phyloP scores from a whole-genome alignment of 2,888 invertebrate genomes.

The Gnatocerus cornutus region DNA sequence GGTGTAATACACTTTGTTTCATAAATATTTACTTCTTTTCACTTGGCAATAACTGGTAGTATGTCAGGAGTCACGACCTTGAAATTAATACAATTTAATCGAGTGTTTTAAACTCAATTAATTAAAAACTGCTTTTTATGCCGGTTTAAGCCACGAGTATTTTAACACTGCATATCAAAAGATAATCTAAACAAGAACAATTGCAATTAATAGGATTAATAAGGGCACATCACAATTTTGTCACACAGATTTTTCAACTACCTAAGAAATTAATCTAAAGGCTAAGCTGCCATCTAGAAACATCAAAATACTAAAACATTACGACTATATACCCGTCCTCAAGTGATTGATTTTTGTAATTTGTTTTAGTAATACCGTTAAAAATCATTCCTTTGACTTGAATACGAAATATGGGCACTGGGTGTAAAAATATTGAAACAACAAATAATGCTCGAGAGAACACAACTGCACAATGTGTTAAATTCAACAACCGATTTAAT shows the following conservation, averaged over 20 bases:
- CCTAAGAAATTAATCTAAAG: constrained; percentile 30
- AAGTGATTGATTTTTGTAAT: constrained; percentile 55
- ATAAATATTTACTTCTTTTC: too few relatives aligned
- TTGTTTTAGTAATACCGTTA: constrained; percentile 20
- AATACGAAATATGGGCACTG: neutral
- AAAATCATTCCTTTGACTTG: neutral
- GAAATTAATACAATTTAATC: constrained; percentile 17
- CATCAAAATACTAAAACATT: constrained; percentile 51
- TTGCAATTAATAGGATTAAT: constrained; percentile 6
- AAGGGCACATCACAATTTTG: constrained; percentile 38
- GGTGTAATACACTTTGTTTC: neutral
- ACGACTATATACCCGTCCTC: constrained; percentile 58
- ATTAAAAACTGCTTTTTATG: constrained; percentile 24
- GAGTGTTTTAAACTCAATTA: constrained; percentile 5
- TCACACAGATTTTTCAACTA: constrained; percentile 22
- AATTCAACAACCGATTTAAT: neutral
- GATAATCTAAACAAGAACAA: constrained; percentile 3
- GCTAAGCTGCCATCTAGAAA: constrained; percentile 45
- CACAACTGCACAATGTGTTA: too few relatives aligned
- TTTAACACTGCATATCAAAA: constrained; percentile 1
- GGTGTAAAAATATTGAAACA: constrained; percentile 1
- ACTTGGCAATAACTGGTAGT: neutral
- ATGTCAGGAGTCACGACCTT: constrained; percentile 12
- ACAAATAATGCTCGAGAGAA: too few relatives aligned
- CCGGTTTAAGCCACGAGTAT: constrained; percentile 12